Evolutionary conservation across 2,888 invertebrate species (phyloP).

Genomic region (Drosophila aldrichi): DNA sequence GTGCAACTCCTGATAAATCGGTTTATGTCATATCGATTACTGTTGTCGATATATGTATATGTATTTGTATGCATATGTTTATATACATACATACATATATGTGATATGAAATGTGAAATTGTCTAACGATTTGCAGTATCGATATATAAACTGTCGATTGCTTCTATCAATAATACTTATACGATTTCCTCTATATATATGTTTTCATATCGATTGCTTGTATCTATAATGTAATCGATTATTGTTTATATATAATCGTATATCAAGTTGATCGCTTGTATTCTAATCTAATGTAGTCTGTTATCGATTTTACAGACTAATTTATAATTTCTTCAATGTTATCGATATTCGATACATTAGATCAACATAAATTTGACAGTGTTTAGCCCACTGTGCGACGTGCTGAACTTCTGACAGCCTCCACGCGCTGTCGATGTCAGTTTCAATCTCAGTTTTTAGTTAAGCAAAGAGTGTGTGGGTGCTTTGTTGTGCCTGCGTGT

Average conservation of each 20-base stretch:
- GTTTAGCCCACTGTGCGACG: not conserved
- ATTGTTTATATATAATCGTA: no score
- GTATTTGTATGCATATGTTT: not conserved
- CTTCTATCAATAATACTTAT: not conserved
- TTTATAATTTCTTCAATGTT: no score
- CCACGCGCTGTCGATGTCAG: slow-evolving; percentile 53
- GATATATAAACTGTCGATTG: not conserved
- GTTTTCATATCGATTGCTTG: not conserved
- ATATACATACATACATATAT: not conserved
- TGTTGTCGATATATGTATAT: not conserved
- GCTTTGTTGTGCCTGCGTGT: slow-evolving; percentile 11
- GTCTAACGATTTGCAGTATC: not conserved
- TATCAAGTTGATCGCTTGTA: no score
- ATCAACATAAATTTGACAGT: not conserved
- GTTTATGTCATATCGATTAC: no score
- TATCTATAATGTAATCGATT: not conserved
- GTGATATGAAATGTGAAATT: not conserved
- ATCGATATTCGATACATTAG: not conserved
- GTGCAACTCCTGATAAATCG: no score
- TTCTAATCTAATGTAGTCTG: not conserved
- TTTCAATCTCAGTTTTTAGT: slow-evolving; percentile 51
- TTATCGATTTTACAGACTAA: no score
- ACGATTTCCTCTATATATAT: not conserved
- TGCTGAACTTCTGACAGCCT: slow-evolving; percentile 2
- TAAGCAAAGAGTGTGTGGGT: slow-evolving; percentile 10